These are phyloP conservation scores for Trachythela sp. DNA, from an alignment of 64 coral and sea anemone genomes.

Conservation along the genomic window DNA sequence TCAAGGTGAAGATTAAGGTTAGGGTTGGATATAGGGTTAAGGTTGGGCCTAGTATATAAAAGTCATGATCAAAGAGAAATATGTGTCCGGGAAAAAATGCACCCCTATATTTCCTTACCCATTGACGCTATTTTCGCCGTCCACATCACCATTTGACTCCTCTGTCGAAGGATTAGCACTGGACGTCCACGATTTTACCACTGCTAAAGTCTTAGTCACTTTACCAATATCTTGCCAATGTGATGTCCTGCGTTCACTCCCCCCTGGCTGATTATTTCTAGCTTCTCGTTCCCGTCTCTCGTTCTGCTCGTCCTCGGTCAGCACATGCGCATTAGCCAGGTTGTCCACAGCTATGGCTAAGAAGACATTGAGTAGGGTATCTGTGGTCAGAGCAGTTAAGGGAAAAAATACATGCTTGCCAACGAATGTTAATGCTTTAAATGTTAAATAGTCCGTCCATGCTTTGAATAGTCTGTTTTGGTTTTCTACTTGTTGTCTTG, in stretches of 20 bases:
- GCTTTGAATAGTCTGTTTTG: no score
- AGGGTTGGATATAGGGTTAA: no score
- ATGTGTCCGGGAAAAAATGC: no score
- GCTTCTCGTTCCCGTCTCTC: constrained; percentile 61
- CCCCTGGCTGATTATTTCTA: constrained; percentile 47
- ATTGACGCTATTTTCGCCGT: background rate
- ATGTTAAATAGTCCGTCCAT: no score
- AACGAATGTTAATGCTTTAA: no score
- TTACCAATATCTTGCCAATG: background rate
- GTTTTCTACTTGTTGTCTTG: no score
- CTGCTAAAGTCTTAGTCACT: background rate
- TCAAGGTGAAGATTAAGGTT: no score
- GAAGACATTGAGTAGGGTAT: constrained; percentile 94
- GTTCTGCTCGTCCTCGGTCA: constrained; percentile 85
- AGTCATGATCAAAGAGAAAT: no score
- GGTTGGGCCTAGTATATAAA: no score
- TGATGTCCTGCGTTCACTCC: constrained; percentile 18
- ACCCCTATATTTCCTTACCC: background rate
- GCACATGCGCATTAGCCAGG: constrained; percentile 89
- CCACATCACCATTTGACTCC: background rate
- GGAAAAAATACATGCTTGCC: background rate
- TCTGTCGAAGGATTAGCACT: background rate
- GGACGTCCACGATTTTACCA: background rate
- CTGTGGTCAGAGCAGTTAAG: constrained; percentile 48
- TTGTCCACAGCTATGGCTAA: constrained; percentile 97